Conservation (phyloP, 2,113 vertebrate species). For the Cynocephalus volans region DNA sequence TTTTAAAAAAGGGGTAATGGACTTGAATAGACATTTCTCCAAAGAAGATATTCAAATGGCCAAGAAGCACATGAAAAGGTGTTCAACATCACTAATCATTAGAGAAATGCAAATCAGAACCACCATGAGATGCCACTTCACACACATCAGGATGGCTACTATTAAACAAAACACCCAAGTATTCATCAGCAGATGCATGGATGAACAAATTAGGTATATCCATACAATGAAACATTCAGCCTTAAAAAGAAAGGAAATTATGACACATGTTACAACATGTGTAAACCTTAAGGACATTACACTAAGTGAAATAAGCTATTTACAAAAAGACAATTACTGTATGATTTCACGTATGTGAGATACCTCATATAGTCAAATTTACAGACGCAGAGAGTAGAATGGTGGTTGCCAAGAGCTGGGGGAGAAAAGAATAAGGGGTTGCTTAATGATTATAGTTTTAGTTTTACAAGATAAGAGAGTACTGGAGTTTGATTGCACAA, state of each 20-base stretch:
- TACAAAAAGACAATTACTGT: neutral
- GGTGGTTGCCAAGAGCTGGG: neutral
- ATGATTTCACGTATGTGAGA: neutral
- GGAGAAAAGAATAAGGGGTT: neutral
- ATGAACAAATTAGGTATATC: neutral
- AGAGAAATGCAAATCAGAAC: neutral
- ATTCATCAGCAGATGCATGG: neutral
- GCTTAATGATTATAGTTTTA: neutral
- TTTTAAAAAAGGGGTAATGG: neutral
- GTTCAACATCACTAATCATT: neutral
- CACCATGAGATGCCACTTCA: neutral
- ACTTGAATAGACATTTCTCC: neutral
- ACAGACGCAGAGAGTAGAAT: neutral
- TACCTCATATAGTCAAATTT: neutral
- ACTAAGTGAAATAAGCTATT: neutral
- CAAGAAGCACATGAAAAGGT: neutral
- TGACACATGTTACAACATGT: neutral
- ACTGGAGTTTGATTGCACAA: neutral
- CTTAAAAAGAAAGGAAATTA: neutral
- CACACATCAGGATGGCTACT: neutral
- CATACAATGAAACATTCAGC: neutral
- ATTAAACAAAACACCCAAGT: neutral
- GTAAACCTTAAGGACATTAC: neutral
- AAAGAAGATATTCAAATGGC: neutral
- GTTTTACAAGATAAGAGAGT: neutral